Evolutionary conservation across 2,113 vertebrate genomes (phyloP).

Genomic region (Myanophis thanlyinensis): DNA sequence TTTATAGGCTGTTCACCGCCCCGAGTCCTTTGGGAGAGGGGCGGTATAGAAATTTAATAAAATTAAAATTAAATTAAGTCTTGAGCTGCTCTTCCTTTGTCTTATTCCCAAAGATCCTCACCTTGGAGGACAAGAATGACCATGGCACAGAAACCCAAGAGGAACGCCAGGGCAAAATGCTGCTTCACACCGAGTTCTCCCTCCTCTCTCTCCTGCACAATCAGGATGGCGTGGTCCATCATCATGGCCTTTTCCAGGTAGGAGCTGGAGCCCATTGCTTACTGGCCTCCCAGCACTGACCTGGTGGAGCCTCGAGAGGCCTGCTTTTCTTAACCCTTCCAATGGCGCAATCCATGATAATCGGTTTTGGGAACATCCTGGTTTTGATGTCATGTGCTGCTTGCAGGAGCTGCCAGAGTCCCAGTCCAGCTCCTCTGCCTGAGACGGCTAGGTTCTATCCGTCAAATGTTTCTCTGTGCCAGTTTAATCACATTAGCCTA

Average conservation of each 20-base stretch:
- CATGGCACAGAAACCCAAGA: constrained; percentile 91
- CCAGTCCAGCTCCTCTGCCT: neutral
- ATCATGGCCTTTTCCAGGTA: constrained; percentile 98
- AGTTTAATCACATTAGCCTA: neutral
- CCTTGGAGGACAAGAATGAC: constrained; percentile 90
- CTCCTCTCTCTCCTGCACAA: constrained; percentile 93
- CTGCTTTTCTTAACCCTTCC: neutral
- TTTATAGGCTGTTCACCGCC: too few species aligned
- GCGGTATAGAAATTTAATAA: too few species aligned
- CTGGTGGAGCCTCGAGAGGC: neutral
- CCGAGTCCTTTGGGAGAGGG: too few species aligned
- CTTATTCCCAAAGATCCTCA: constrained; percentile 85
- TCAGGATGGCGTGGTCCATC: constrained; percentile 97
- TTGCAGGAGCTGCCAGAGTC: neutral
- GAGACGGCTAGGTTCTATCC: neutral
- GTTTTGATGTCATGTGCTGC: neutral
- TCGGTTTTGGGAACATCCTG: neutral
- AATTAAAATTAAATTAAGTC: too few species aligned
- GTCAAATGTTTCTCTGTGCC: neutral
- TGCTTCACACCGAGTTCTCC: constrained; percentile 95
- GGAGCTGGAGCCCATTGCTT: neutral
- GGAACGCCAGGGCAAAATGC: constrained; percentile 98
- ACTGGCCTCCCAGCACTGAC: neutral
- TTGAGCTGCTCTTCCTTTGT: constrained; percentile 32
- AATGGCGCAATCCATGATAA: neutral